phyloP scores from a whole-genome alignment of 2,888 invertebrate genomes.

The Heliconius erato region DNA sequence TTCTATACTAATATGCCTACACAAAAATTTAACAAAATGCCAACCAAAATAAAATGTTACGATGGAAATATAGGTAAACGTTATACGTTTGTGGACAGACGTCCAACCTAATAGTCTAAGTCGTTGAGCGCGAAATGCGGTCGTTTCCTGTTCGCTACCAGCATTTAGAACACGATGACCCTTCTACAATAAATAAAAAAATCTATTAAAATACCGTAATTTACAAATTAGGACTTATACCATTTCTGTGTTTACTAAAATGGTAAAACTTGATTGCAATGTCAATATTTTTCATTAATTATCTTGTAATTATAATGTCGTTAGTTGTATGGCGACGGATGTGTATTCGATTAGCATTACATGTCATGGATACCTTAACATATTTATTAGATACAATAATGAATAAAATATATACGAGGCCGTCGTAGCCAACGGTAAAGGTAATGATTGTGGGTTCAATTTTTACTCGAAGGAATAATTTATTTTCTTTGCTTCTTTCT shows the following conservation, averaged over 20 bases:
- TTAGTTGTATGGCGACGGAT: neutral
- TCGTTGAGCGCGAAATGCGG: conserved; percentile 42
- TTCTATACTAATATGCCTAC: too few species aligned
- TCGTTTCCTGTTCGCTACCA: conserved; percentile 38
- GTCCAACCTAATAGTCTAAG: conserved; percentile 44
- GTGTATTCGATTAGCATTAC: neutral
- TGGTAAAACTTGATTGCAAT: neutral
- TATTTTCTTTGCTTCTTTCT: too few species aligned
- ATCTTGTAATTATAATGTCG: neutral
- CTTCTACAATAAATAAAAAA: conserved; percentile 5
- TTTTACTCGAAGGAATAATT: too few species aligned
- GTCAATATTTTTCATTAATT: neutral
- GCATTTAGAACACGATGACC: conserved; percentile 13
- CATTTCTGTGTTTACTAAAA: conserved; percentile 2
- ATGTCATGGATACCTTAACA: neutral
- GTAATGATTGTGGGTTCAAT: too few species aligned
- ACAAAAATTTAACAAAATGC: neutral
- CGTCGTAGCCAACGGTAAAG: too few species aligned
- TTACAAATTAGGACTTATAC: neutral
- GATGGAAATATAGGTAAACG: conserved; percentile 8
- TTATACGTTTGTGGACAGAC: conserved; percentile 5
- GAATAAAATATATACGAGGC: neutral
- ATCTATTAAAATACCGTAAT: conserved; percentile 18
- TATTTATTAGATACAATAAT: neutral
- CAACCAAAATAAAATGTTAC: conserved; percentile 7